Evolutionary conservation across 2,797 vertebrate species (phyloP).

Genomic region (Poecilia gillii): DNA sequence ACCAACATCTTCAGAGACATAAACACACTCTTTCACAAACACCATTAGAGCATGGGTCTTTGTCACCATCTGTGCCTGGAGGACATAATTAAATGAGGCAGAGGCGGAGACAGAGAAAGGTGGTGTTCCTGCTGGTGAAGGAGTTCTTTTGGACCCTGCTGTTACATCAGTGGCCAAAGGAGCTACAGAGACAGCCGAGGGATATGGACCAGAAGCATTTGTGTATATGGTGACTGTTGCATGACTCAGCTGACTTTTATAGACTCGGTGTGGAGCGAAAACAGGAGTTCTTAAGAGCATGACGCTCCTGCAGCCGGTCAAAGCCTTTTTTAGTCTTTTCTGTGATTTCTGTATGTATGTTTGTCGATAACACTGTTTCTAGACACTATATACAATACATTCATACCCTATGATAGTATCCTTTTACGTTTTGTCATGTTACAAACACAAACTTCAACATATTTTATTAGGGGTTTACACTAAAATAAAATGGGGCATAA

Average conservation of each 20-base stretch:
- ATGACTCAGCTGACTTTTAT: conserved; percentile 54
- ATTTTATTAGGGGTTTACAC: not conserved
- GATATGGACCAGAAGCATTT: conserved; percentile 15
- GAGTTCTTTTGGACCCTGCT: conserved; percentile 48
- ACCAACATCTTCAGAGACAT: conserved; percentile 26
- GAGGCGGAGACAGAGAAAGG: conserved; percentile 52
- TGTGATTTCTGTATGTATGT: conserved; percentile 4
- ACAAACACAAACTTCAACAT: not conserved
- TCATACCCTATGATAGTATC: not conserved
- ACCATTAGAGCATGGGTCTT: conserved; percentile 52
- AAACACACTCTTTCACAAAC: conserved; percentile 46
- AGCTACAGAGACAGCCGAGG: conserved; percentile 22
- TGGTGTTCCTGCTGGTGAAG: conserved; percentile 54
- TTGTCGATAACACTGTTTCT: not conserved
- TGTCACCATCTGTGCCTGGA: conserved; percentile 70
- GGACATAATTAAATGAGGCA: conserved; percentile 63
- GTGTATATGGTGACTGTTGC: conserved; percentile 23
- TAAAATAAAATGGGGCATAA: not conserved
- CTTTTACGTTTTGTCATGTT: not conserved
- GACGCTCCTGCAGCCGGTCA: conserved; percentile 7
- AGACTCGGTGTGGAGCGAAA: conserved; percentile 47
- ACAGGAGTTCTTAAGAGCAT: conserved; percentile 24
- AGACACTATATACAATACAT: not conserved
- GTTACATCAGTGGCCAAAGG: conserved; percentile 57
- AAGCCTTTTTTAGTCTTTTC: conserved; percentile 13